Evolutionary conservation across 2,888 invertebrate species (phyloP).

Genomic region (Actias luna): DNA sequence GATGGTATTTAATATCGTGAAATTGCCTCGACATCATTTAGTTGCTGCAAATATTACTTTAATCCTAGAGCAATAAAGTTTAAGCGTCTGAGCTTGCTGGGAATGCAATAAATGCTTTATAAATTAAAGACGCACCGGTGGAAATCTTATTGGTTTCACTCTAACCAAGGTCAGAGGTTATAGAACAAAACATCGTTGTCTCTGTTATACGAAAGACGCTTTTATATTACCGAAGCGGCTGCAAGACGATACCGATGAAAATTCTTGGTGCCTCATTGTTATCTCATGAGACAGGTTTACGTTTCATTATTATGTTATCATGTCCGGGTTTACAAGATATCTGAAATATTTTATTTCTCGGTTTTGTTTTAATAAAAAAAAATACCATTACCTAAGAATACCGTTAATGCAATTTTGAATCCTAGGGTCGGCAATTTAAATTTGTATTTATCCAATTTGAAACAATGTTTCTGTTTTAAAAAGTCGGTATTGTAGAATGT

Average conservation of each 20-base stretch:
- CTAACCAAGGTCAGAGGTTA: constrained; percentile 64
- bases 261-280: constrained; percentile 78
- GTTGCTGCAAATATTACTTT: constrained; percentile 81
- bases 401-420: neutral
- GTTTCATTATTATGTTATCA: constrained; percentile 71
- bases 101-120: constrained; percentile 80
- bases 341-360: constrained; percentile 11
- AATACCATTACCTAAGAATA: neutral
- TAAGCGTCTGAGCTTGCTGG: constrained; percentile 79
- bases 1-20: constrained; percentile 77
- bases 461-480: neutral
- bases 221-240: constrained; percentile 73
- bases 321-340: constrained; percentile 41
- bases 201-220: constrained; percentile 67
- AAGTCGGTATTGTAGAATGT: neutral
- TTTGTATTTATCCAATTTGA: neutral
- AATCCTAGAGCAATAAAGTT: constrained; percentile 80
- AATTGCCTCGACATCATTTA: constrained; percentile 79
- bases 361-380: neutral
- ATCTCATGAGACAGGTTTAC: constrained; percentile 74
- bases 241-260: constrained; percentile 74
- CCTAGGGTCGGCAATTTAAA: neutral
- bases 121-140: constrained; percentile 67
- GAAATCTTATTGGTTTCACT: constrained; percentile 70
- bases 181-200: constrained; percentile 56